Evolutionary conservation across 1,140 invertebrate genomes (phyloP).

Genomic region (Bacillus rossius): DNA sequence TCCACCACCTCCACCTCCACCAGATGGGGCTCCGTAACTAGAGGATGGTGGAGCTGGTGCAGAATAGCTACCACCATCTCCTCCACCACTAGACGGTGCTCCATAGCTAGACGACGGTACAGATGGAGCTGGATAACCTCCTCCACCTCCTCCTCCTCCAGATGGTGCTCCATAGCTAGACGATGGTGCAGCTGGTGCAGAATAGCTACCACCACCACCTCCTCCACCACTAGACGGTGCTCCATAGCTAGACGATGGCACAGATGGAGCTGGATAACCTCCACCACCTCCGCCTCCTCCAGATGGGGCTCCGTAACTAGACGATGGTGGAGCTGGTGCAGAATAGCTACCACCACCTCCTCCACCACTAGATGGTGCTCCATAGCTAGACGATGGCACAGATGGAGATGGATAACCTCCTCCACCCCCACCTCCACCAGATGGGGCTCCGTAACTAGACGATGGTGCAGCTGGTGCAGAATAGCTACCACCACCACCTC

Average conservation of each 20-base stretch:
- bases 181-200: slow-evolving; percentile 38
- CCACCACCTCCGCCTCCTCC: slow-evolving; percentile 27
- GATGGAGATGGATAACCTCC: slow-evolving; percentile 18
- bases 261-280: slow-evolving; percentile 5
- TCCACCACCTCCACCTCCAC: neutral
- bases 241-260: slow-evolving; percentile 41
- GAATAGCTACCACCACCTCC: slow-evolving; percentile 10
- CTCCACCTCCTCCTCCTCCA: slow-evolving; percentile 17
- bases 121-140: slow-evolving; percentile 13
- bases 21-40: slow-evolving; percentile 26
- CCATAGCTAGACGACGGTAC: slow-evolving; percentile 40
- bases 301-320: slow-evolving; percentile 34
- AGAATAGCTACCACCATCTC: neutral
- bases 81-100: slow-evolving; percentile 26
- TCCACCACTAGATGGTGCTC: slow-evolving; percentile 7
- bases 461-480: slow-evolving; percentile 34
- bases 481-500: slow-evolving; percentile 31
- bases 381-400: neutral
- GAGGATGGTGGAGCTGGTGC: slow-evolving; percentile 23
- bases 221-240: slow-evolving; percentile 39
- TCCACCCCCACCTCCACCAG: slow-evolving; percentile 18
- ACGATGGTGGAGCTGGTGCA: neutral
- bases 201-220: slow-evolving; percentile 32
- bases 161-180: slow-evolving; percentile 37
- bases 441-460: slow-evolving; percentile 25